A percentile compares a stretch with the other conserved stretches of the same genome.
Evolutionary conservation across 1,140 invertebrate species (phyloP).

Genomic region (Penaeus japonicus): DNA sequence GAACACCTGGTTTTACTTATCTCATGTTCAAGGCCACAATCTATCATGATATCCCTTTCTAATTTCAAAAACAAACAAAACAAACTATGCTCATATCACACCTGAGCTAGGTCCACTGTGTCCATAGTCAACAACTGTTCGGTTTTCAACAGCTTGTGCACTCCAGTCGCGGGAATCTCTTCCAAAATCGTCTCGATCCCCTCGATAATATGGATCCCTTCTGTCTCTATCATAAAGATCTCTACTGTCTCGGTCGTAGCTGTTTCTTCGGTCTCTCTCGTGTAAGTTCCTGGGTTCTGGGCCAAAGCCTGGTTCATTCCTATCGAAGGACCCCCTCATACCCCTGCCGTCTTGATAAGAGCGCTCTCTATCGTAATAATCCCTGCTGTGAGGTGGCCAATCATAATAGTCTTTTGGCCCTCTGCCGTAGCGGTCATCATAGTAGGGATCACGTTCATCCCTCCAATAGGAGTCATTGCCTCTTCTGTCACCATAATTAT

Average conservation of each 20-base stretch:
- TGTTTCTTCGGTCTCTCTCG: too few species aligned
- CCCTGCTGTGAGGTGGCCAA: not conserved
- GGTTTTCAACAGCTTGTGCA: not conserved
- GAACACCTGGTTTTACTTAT: too few species aligned
- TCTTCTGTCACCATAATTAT: not conserved
- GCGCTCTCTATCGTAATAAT: not conserved
- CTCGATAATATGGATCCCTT: not conserved
- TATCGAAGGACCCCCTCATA: too few species aligned
- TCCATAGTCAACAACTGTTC: conserved; percentile 23
- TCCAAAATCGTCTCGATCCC: not conserved
- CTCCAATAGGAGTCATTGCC: not conserved
- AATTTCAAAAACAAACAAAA: too few species aligned
- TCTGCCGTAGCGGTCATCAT: not conserved
- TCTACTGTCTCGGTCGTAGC: too few species aligned
- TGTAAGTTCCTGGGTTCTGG: not conserved
- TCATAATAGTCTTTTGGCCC: not conserved
- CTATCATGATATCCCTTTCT: too few species aligned
- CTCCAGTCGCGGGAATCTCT: not conserved
- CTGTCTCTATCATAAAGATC: not conserved
- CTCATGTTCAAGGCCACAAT: too few species aligned
- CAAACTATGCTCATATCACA: not conserved
- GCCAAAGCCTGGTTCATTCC: not conserved
- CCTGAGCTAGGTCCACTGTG: conserved; percentile 14
- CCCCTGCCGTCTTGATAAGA: not conserved
- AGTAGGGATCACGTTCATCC: not conserved